phyloP scores from a whole-genome alignment of 2,797 vertebrate species.

The Atherinosoma microstoma region DNA sequence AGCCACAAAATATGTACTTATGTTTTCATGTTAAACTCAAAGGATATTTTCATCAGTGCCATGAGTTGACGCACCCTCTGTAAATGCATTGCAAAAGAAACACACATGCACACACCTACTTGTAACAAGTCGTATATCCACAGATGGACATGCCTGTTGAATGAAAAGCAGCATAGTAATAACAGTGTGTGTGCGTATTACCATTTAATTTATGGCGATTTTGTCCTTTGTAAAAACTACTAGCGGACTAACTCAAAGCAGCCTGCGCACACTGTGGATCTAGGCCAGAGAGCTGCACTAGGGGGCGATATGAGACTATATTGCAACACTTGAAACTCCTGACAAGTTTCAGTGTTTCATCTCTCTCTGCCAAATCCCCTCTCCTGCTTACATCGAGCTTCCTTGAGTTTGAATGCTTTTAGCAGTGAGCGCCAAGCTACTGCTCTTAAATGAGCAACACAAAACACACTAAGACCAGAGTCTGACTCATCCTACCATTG shows the following conservation, averaged over 20 bases:
- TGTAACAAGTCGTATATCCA: conserved; percentile 64
- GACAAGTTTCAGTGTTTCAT: conserved; percentile 22
- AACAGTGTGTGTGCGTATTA: conserved; percentile 65
- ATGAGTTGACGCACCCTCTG: conserved; percentile 55
- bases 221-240: conserved; percentile 67
- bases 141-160: conserved; percentile 69
- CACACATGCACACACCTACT: conserved; percentile 41
- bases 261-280: conserved; percentile 31
- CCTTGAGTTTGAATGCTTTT: conserved; percentile 38
- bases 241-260: conserved; percentile 73
- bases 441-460: conserved; percentile 52
- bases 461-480: conserved; percentile 32
- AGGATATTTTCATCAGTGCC: conserved; percentile 76
- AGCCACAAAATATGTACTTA: conserved; percentile 86
- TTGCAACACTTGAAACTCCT: conserved; percentile 23
- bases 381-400: conserved; percentile 21
- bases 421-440: conserved; percentile 42
- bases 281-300: conserved; percentile 61
- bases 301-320: conserved; percentile 80
- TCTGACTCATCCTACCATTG: conserved; percentile 35
- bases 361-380: conserved; percentile 6
- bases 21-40: conserved; percentile 78
- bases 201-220: conserved; percentile 76
- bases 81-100: conserved; percentile 44
- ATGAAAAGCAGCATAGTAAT: conserved; percentile 70